Evolutionary conservation across 2,888 invertebrate genomes (phyloP), one percentile per base, ranked within the genome.

Genomic region (Drosophila tripunctata): DNA sequence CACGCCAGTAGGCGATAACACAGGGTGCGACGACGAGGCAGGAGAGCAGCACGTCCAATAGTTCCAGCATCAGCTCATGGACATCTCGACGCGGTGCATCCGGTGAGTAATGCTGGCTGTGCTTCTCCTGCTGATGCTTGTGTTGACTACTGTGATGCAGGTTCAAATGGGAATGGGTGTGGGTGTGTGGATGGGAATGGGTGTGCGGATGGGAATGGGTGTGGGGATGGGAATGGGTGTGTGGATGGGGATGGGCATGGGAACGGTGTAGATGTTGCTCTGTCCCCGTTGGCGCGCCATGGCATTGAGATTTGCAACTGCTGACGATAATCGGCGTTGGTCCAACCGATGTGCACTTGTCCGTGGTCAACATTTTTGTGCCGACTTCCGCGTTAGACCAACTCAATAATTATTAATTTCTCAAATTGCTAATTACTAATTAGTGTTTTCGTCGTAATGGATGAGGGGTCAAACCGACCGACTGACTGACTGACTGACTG

Each of bases 1-100:
- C 96, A 70, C 97, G 93, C 97, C 97, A 97, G 91, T 96, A 96
- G 68, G 95, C 94, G 58, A 97, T 96, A 45, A 97, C 96, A 56
- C 95, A 94, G 8, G 97, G 96, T 1, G 96, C 95, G 14, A 96
- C 94, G 30, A 97, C 92, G 8, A 93, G 88, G 73, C 95, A 93
- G 50, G 96, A 95, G 90, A 97, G 93, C 15, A 95, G 88, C 30
- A 93, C 93, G 91, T 97, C 97, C 67, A 96, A 92, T 74, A 94
- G 90, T 67, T 94, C 94, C 51, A 96, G 92, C 48, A 95, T 67
- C 38, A 89, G 40, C 43, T 90, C 86, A 31, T 89, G 89, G 4
- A 83, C 44, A 58, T 87, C 66, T 15, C 68, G 60, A 0, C 87
- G 70, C 4, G 87, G 78, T 1, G 88, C 21, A 55, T 85, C 82